Conservation (phyloP, 2,113 vertebrate genomes). For the Stomatorhinus ivindoensis region DNA sequence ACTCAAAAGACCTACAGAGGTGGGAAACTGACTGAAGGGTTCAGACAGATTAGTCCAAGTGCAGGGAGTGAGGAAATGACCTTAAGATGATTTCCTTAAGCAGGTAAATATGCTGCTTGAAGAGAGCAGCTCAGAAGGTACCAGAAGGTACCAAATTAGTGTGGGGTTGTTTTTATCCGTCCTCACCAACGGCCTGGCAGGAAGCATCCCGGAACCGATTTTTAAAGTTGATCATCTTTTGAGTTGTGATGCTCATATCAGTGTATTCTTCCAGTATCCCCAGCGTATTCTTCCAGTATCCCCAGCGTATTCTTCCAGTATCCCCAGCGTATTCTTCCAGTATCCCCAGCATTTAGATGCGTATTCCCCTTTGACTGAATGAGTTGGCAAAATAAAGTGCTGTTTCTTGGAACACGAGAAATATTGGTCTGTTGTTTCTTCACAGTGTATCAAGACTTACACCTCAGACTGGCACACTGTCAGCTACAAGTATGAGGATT, state of each 20-base stretch:
- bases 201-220: not conserved
- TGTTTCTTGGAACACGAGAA: not conserved
- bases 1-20: not conserved
- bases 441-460: slow-evolving; percentile 95
- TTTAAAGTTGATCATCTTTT: not conserved
- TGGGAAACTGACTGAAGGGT: not conserved
- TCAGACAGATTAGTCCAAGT: not conserved
- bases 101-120: not conserved
- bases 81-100: not conserved
- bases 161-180: not conserved
- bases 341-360: slow-evolving; percentile 29
- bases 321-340: slow-evolving; percentile 8
- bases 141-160: not conserved
- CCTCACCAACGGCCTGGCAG: not conserved
- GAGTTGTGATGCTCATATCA: not conserved
- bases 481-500: slow-evolving; percentile 94
- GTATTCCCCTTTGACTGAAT: slow-evolving; percentile 14
- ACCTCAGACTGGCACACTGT: slow-evolving; percentile 95
- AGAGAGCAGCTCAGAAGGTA: not conserved
- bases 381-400: not conserved
- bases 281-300: slow-evolving; percentile 9
- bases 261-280: not conserved
- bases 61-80: not conserved
- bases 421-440: slow-evolving; percentile 20
- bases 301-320: slow-evolving; percentile 10